A percentile compares a stretch with the other conserved stretches of the same genome.
Evolutionary conservation across 1,140 invertebrate genomes (phyloP).

Genomic region (Drosophila ogumai): DNA sequence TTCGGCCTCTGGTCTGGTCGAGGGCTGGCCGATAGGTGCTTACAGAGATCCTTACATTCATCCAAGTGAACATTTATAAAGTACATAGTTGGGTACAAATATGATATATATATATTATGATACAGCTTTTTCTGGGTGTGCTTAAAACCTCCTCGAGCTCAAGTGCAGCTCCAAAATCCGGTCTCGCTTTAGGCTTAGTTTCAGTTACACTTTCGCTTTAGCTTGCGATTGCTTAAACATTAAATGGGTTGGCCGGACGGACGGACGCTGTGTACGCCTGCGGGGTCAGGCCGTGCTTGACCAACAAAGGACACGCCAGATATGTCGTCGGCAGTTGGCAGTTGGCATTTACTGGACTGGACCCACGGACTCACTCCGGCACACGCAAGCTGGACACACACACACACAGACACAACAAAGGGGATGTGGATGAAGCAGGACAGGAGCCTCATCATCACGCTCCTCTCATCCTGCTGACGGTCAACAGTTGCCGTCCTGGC

Average conservation of each 20-base stretch:
- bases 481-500: constrained; percentile 49
- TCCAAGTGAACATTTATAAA: constrained; percentile 49
- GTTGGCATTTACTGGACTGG: constrained; percentile 15
- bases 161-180: constrained; percentile 38
- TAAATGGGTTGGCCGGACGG: constrained; percentile 55
- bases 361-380: constrained; percentile 14
- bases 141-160: constrained; percentile 24
- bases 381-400: constrained; percentile 13
- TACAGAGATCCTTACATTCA: constrained; percentile 37
- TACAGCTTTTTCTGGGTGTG: constrained; percentile 24
- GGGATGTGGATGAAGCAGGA: constrained; percentile 1
- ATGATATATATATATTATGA: constrained; percentile 26
- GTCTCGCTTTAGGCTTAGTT: constrained; percentile 26
- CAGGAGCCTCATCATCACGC: constrained; percentile 13
- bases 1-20: constrained; percentile 18
- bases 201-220: constrained; percentile 33
- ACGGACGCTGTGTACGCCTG: constrained; percentile 36
- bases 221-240: constrained; percentile 46
- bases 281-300: constrained; percentile 29
- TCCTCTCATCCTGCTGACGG: constrained; percentile 30
- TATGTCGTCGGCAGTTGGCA: constrained; percentile 45
- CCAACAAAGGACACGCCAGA: constrained; percentile 53
- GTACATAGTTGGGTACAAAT: constrained; percentile 27
- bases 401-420: constrained; percentile 43
- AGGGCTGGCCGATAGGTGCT: constrained; percentile 27